These are phyloP conservation scores for Azemiops feae DNA, from an alignment of 2,113 vertebrate genomes.

Conservation along the genomic window DNA sequence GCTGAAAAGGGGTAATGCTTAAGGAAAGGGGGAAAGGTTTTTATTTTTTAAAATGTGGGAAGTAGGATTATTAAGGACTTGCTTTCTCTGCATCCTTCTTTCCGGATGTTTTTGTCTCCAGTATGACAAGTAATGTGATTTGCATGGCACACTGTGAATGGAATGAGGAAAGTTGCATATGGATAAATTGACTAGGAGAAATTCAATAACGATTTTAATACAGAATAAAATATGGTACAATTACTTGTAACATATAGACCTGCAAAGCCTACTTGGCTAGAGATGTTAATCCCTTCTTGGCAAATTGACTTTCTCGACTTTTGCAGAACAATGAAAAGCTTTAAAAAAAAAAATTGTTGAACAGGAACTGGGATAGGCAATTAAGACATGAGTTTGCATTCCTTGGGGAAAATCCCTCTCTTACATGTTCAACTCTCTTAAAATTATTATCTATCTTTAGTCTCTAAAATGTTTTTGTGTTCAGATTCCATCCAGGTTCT, in stretches of 20 bases:
- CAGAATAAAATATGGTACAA: not conserved
- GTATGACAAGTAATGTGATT: not conserved
- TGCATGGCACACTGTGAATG: not conserved
- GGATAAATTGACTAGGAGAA: not conserved
- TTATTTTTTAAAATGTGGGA: not conserved
- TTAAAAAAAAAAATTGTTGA: not conserved
- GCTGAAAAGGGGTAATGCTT: not conserved
- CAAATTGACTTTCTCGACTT: not conserved
- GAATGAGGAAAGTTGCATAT: too few species aligned
- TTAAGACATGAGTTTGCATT: not conserved
- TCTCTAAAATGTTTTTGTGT: not conserved
- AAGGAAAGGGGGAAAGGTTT: not conserved
- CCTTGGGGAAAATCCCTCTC: not conserved
- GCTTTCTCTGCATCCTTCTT: not conserved
- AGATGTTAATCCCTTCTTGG: not conserved
- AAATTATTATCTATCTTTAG: not conserved
- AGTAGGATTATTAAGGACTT: not conserved
- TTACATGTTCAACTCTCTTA: not conserved
- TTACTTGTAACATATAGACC: not conserved
- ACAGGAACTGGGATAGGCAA: not conserved
- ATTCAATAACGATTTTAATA: not conserved
- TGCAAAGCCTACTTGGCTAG: not conserved
- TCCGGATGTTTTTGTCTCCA: not conserved
- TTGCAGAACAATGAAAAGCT: not conserved
- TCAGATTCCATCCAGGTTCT: not conserved